Conservation (phyloP, 2,797 vertebrate genomes). For the Vireo griseus region DNA sequence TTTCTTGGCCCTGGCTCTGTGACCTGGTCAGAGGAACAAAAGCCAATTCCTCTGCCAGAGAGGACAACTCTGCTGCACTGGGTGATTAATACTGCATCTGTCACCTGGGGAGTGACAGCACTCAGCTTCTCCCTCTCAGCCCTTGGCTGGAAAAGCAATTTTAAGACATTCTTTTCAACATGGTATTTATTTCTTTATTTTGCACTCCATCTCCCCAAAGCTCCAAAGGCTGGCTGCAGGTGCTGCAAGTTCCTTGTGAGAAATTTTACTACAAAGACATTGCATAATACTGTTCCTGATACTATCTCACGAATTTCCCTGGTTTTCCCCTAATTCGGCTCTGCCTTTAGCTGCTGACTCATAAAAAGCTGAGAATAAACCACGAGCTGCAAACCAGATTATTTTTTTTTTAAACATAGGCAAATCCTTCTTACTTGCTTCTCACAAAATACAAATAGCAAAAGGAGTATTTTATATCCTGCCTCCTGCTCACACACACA, state of each 20-base stretch:
- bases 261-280: conserved; percentile 4
- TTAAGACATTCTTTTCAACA: neutral
- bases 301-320: neutral
- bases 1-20: conserved; percentile 33
- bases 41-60: conserved; percentile 7
- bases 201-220: conserved; percentile 1
- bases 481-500: neutral
- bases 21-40: conserved; percentile 53
- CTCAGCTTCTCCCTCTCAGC: neutral
- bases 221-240: conserved; percentile 31
- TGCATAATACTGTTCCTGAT: neutral
- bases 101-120: conserved; percentile 6
- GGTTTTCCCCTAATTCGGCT: neutral
- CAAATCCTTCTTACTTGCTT: neutral
- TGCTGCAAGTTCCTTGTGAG: conserved; percentile 26
- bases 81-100: conserved; percentile 36
- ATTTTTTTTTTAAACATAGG: neutral
- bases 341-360: conserved; percentile 37
- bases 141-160: conserved; percentile 3
- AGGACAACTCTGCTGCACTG: neutral
- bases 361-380: conserved; percentile 26
- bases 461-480: conserved; percentile 3
- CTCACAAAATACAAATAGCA: neutral
- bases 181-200: neutral
- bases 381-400: neutral